phyloP scores from a whole-genome alignment of 2,113 vertebrate species.

The Pituophis catenifer region DNA sequence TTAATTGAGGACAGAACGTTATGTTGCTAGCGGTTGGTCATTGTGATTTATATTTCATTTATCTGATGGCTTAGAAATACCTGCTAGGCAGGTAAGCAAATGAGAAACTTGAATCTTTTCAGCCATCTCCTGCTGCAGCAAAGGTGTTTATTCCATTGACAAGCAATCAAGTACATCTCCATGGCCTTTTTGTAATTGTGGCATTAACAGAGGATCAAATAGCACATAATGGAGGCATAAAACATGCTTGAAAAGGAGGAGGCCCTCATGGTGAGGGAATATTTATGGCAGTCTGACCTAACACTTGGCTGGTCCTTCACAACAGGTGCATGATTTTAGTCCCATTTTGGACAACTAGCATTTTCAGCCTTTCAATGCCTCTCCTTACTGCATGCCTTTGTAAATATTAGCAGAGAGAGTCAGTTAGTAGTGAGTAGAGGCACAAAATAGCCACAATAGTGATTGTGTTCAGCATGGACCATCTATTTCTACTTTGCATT shows the following conservation, averaged over 20 bases:
- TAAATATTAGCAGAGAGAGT: background rate
- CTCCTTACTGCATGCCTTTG: background rate
- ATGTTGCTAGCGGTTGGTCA: background rate
- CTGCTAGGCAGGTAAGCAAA: background rate
- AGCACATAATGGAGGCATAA: slow-evolving; percentile 58
- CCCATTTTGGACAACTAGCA: background rate
- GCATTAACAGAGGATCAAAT: slow-evolving; percentile 68
- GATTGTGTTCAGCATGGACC: background rate
- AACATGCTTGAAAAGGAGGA: slow-evolving; percentile 55
- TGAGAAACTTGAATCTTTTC: slow-evolving; percentile 23
- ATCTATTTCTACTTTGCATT: background rate
- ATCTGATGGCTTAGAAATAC: background rate
- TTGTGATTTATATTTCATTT: background rate
- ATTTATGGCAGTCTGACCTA: slow-evolving; percentile 62
- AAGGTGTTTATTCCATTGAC: slow-evolving; percentile 68
- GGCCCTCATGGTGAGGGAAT: slow-evolving; percentile 46
- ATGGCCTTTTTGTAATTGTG: slow-evolving; percentile 63
- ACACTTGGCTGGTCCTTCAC: slow-evolving; percentile 55
- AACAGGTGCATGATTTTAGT: slow-evolving; percentile 55
- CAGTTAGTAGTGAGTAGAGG: background rate
- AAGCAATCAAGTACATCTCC: slow-evolving; percentile 36
- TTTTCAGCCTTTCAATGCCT: background rate
- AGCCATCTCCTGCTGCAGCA: fast-evolving
- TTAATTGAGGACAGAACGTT: background rate
- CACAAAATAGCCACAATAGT: background rate